Conservation (phyloP, 2,113 vertebrate genomes). For the Pseudorasbora parva region DNA sequence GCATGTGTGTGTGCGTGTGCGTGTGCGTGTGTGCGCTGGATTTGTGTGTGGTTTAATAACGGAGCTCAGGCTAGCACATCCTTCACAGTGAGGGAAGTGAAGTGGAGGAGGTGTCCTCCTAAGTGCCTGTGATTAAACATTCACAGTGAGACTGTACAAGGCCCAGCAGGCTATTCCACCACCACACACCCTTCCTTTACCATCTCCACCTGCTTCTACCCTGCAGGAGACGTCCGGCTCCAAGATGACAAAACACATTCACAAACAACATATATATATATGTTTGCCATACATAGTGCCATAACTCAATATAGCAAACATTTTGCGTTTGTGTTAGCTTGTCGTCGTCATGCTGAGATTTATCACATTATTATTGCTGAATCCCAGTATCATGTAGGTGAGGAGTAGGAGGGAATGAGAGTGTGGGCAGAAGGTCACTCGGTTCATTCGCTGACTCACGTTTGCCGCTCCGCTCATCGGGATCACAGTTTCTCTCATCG, state of each 20-base stretch:
- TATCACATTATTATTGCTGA: conserved; percentile 41
- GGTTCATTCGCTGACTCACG: conserved; percentile 38
- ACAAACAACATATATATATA: conserved; percentile 8
- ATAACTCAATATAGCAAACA: neutral
- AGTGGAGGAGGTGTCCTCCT: conserved; percentile 48
- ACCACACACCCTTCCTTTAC: conserved; percentile 28
- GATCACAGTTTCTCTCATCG: conserved; percentile 24
- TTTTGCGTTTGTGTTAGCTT: neutral
- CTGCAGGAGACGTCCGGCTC: conserved; percentile 13
- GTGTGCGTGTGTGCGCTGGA: neutral
- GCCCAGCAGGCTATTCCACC: conserved; percentile 20
- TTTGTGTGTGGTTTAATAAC: conserved; percentile 46
- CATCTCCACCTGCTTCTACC: conserved; percentile 23
- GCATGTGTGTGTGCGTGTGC: neutral
- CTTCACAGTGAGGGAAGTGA: conserved; percentile 35
- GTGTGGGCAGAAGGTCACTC: neutral
- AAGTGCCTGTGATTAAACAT: conserved; percentile 57
- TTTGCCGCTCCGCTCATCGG: conserved; percentile 1
- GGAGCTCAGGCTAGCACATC: conserved; percentile 40
- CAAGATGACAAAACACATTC: neutral
- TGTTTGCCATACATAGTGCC: neutral
- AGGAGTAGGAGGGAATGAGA: conserved; percentile 48
- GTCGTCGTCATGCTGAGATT: conserved; percentile 25
- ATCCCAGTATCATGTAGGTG: conserved; percentile 18
- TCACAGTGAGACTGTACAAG: conserved; percentile 32